These are phyloP conservation scores for Caerostris darwini DNA, from an alignment of 1,140 invertebrate species.

Conservation along the genomic window DNA sequence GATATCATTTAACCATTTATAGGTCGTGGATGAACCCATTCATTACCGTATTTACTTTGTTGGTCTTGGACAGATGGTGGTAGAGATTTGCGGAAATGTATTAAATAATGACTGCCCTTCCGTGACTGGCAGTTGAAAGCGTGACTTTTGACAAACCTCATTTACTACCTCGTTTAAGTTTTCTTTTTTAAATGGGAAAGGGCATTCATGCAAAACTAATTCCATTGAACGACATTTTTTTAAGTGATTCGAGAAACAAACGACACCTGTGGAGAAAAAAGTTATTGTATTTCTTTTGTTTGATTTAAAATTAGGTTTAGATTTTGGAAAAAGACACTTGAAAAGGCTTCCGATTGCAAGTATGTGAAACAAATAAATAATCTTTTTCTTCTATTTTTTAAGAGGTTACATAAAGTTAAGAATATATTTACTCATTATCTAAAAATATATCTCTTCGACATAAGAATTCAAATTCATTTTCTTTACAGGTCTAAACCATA, in stretches of 20 bases:
- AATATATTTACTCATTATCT: no score
- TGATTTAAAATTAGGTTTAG: no score
- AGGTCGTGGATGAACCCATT: background rate
- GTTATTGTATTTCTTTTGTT: no score
- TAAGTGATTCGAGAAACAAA: background rate
- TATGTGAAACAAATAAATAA: no score
- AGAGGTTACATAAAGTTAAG: no score
- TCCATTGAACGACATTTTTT: background rate
- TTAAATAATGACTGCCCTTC: background rate
- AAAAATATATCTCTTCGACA: no score
- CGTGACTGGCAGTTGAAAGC: background rate
- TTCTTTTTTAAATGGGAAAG: background rate
- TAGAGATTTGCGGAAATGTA: background rate
- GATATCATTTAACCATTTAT: background rate
- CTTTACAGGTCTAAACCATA: no score
- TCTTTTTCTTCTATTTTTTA: no score
- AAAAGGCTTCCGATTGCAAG: no score
- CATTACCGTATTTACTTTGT: background rate
- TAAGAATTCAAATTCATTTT: no score
- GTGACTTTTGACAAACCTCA: background rate
- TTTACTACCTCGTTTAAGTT: background rate
- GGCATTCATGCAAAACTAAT: background rate
- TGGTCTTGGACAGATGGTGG: constrained; percentile 40
- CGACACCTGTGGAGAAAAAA: background rate
- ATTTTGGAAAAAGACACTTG: no score